Evolutionary conservation across 1,140 invertebrate genomes (phyloP).

Genomic region (Pollicipes pollicipes): DNA sequence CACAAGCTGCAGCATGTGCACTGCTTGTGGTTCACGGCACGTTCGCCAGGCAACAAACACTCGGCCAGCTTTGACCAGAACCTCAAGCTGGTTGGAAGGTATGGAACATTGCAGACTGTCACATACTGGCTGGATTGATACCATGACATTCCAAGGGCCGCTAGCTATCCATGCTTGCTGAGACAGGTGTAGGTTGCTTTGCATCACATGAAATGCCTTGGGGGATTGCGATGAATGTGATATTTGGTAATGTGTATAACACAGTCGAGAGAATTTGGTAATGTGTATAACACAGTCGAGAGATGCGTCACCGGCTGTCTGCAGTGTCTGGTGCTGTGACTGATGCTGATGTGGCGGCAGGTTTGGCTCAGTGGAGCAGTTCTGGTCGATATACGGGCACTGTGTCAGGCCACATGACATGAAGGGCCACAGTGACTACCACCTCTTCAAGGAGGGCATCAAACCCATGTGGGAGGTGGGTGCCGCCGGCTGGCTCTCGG

Average conservation of each 20-base stretch:
- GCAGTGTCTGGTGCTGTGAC: no score
- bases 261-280: no score
- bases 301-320: no score
- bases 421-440: constrained; percentile 78
- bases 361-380: constrained; percentile 84
- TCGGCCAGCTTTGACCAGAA: constrained; percentile 51
- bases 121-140: not conserved
- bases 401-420: constrained; percentile 72
- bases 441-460: constrained; percentile 95
- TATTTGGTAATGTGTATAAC: no score
- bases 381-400: constrained; percentile 89
- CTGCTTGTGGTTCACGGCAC: constrained; percentile 70
- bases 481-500: no score
- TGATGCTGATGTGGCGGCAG: constrained; percentile 12
- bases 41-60: constrained; percentile 45
- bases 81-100: constrained; percentile 56
- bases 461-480: constrained; percentile 93
- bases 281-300: no score
- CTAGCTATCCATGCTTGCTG: not conserved
- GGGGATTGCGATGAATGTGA: no score
- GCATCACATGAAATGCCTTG: constrained; percentile 8
- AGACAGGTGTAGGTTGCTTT: not conserved
- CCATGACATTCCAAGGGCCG: not conserved
- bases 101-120: not conserved
- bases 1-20: constrained; percentile 77